phyloP scores from a whole-genome alignment of 2,113 vertebrate genomes.

The Podarcis cretensis region DNA sequence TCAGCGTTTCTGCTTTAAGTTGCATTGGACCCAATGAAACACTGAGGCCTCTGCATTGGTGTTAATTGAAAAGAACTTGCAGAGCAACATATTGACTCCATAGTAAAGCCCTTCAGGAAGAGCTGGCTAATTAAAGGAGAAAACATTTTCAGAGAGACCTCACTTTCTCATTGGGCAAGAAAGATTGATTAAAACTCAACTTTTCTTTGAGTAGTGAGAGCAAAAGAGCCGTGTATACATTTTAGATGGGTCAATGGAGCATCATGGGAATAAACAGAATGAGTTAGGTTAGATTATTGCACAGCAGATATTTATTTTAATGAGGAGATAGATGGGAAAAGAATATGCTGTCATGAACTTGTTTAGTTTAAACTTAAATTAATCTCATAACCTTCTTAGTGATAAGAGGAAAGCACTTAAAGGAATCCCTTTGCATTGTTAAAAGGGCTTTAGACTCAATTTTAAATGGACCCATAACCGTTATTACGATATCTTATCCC shows the following conservation, averaged over 20 bases:
- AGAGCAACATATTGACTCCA: background rate
- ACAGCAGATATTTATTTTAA: background rate
- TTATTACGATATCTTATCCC: background rate
- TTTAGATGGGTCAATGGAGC: accelerated
- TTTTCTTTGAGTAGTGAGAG: accelerated
- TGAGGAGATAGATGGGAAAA: background rate
- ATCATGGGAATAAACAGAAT: background rate
- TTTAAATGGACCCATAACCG: background rate
- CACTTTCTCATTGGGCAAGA: background rate
- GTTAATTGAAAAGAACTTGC: background rate
- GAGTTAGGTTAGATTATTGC: background rate
- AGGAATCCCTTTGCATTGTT: background rate
- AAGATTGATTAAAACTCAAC: background rate
- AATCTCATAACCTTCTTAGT: background rate
- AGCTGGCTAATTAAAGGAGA: background rate
- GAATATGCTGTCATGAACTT: accelerated
- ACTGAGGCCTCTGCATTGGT: background rate
- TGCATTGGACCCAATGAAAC: background rate
- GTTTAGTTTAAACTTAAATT: background rate
- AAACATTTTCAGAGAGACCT: background rate
- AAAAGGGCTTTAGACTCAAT: background rate
- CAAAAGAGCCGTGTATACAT: background rate
- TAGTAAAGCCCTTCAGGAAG: background rate
- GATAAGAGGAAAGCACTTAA: constrained; percentile 10
- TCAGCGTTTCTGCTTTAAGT: background rate